Conservation (phyloP, 1,140 invertebrate genomes). For the Meloidogyne hapla region DNA sequence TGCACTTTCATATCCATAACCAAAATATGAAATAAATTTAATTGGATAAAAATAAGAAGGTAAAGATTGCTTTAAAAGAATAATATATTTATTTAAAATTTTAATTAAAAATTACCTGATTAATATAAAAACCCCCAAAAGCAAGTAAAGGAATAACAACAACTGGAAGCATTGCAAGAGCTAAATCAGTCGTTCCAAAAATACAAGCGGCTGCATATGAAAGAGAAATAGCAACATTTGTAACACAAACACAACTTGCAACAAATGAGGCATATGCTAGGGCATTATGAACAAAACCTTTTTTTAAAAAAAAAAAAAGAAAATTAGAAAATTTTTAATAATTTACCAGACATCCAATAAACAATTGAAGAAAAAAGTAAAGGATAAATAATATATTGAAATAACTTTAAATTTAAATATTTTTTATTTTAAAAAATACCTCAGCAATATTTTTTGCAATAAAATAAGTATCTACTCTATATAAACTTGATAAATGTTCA, state of each 20-base stretch:
- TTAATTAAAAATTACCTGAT: conserved; percentile 71
- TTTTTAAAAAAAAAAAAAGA: conserved; percentile 13
- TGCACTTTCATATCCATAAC: conserved; percentile 86
- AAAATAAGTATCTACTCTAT: conserved; percentile 87
- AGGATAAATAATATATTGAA: conserved; percentile 73
- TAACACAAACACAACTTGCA: conserved; percentile 77
- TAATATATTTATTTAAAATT: neutral
- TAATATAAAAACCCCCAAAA: conserved; percentile 81
- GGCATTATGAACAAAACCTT: conserved; percentile 71
- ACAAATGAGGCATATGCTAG: conserved; percentile 76
- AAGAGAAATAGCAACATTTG: conserved; percentile 86
- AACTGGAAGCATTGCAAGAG: conserved; percentile 77
- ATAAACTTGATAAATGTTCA: conserved; percentile 87
- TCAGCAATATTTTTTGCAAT: conserved; percentile 73
- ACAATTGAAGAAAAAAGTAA: conserved; percentile 79
- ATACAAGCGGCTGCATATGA: conserved; percentile 64
- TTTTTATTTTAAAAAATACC: conserved; percentile 41
- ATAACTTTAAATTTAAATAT: conserved; percentile 54
- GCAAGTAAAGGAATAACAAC: conserved; percentile 85
- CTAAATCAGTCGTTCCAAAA: conserved; percentile 35
- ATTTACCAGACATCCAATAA: conserved; percentile 72
- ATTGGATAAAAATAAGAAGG: conserved; percentile 85
- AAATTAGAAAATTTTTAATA: neutral
- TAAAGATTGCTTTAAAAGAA: conserved; percentile 69
- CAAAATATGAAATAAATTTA: conserved; percentile 90